Evolutionary conservation across 2,113 vertebrate species (phyloP).

Genomic region (Triplophysa tibetana): DNA sequence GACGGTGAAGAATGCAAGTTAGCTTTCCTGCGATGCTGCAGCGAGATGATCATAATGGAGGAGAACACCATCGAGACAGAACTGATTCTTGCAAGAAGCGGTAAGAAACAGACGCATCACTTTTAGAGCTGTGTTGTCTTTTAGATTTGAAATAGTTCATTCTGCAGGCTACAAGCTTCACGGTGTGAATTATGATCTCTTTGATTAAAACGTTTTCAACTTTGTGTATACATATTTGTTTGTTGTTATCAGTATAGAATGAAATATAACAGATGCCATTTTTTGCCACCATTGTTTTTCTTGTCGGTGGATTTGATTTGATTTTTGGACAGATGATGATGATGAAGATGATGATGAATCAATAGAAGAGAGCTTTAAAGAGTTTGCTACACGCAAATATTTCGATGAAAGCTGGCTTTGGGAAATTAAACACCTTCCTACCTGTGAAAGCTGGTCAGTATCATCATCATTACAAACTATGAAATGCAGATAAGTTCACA

Average conservation of each 20-base stretch:
- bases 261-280: too few relatives aligned
- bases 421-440: conserved; percentile 54
- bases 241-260: too few relatives aligned
- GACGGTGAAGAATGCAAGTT: conserved; percentile 33
- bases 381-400: conserved; percentile 48
- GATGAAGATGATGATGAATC: conserved; percentile 11
- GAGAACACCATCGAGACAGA: conserved; percentile 2
- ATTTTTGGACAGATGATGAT: background rate
- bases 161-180: too few relatives aligned
- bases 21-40: conserved; percentile 59
- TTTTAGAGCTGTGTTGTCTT: too few relatives aligned
- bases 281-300: too few relatives aligned
- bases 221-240: too few relatives aligned
- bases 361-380: conserved; percentile 20
- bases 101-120: background rate
- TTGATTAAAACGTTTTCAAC: too few relatives aligned
- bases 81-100: conserved; percentile 46
- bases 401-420: conserved; percentile 78
- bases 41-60: conserved; percentile 11
- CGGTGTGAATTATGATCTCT: too few relatives aligned
- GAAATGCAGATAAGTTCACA: too few relatives aligned
- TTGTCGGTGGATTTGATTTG: too few relatives aligned
- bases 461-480: background rate
- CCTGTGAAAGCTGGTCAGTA: conserved; percentile 63
- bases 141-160: too few relatives aligned